Conservation (phyloP, 1,140 invertebrate species). For the Heterodera schachtii region DNA sequence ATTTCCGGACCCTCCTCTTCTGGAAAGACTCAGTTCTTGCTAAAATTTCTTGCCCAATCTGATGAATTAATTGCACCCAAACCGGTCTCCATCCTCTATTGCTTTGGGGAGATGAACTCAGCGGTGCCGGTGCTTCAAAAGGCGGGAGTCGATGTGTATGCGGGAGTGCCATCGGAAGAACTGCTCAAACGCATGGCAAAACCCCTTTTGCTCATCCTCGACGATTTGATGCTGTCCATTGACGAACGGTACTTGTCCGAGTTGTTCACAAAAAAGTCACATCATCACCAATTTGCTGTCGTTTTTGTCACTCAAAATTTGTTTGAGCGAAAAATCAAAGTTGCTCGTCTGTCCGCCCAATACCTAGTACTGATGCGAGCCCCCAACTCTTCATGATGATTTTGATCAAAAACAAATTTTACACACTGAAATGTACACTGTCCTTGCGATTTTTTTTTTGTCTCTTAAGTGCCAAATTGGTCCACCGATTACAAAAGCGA, state of each 20-base stretch:
- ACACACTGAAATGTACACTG: no score
- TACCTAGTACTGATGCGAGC: conserved; percentile 22
- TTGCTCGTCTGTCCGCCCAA: conserved; percentile 17
- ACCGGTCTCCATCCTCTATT: conserved; percentile 9
- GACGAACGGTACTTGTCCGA: conserved; percentile 17
- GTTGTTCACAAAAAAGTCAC: conserved; percentile 24
- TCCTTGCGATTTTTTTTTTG: no score
- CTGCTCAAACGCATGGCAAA: conserved; percentile 4
- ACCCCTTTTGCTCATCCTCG: conserved; percentile 5
- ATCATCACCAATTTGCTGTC: conserved; percentile 16
- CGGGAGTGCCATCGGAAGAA: conserved; percentile 21
- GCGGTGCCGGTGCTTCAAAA: conserved; percentile 16
- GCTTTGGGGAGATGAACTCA: conserved; percentile 20
- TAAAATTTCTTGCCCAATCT: conserved; percentile 20
- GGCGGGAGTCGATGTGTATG: conserved; percentile 11
- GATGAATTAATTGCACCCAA: conserved; percentile 1
- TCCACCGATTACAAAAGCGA: no score
- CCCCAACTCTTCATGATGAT: background rate
- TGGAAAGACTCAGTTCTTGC: conserved; percentile 11
- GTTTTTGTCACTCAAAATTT: conserved; percentile 29
- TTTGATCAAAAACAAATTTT: no score
- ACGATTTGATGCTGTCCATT: conserved; percentile 16
- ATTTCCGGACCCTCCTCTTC: conserved; percentile 14
- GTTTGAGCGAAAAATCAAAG: conserved; percentile 27
- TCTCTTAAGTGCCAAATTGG: no score